These are phyloP conservation scores for Corythaixoides concolor DNA, from an alignment of 2,113 vertebrate genomes.

Conservation along the genomic window DNA sequence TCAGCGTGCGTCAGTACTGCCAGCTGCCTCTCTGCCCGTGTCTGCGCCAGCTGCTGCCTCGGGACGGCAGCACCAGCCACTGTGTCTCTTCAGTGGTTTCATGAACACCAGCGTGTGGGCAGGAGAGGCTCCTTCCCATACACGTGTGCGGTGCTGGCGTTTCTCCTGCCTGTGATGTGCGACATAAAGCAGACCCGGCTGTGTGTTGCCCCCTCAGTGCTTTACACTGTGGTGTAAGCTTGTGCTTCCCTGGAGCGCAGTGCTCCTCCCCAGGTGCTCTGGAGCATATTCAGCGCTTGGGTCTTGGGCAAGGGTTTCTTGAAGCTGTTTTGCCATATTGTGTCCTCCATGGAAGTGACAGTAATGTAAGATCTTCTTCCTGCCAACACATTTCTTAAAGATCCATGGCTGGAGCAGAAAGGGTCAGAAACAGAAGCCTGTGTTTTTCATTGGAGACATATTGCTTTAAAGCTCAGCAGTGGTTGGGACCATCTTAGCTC, in stretches of 20 bases:
- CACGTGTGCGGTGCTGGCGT: fast-evolving
- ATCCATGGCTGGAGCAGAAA: not conserved
- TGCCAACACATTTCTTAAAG: not conserved
- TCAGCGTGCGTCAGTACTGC: fast-evolving
- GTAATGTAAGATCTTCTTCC: not conserved
- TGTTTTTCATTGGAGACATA: not conserved
- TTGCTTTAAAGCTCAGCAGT: not conserved
- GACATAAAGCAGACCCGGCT: not conserved
- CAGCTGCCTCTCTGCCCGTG: not conserved
- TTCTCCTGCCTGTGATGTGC: not conserved
- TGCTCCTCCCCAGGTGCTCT: fast-evolving
- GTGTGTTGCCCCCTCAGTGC: not conserved
- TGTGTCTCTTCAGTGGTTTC: not conserved
- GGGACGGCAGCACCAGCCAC: fast-evolving
- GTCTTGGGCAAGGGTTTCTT: not conserved
- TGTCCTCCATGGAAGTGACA: not conserved
- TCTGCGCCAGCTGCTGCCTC: not conserved
- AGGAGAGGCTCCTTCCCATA: not conserved
- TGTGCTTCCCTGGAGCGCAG: not conserved
- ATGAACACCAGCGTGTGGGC: not conserved
- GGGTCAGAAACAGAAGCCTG: not conserved
- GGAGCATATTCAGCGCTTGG: not conserved
- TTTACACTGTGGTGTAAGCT: not conserved
- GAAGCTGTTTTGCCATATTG: not conserved
- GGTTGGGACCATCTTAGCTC: not conserved